Evolutionary conservation across 2,113 vertebrate genomes (phyloP).

Genomic region (Hassar affinis): DNA sequence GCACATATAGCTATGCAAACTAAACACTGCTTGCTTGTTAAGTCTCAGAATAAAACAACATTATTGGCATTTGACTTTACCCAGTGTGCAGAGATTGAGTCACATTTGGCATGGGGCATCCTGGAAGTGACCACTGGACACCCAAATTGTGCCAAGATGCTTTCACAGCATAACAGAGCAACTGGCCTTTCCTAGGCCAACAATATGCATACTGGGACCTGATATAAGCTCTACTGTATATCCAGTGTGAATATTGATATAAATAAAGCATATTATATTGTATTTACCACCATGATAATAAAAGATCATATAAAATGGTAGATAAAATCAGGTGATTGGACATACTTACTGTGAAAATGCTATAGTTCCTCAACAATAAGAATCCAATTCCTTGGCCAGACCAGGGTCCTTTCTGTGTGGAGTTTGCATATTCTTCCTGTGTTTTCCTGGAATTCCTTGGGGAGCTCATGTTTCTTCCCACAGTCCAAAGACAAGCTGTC

Average conservation of each 20-base stretch:
- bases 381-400: no score
- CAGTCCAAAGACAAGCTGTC: no score
- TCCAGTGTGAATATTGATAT: background rate
- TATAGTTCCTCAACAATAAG: background rate
- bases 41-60: background rate
- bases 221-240: conserved; percentile 23
- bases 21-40: background rate
- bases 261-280: no score
- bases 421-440: no score
- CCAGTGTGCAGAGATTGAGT: background rate
- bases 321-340: background rate
- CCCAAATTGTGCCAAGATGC: background rate
- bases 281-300: no score
- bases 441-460: no score
- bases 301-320: no score
- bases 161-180: background rate
- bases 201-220: background rate
- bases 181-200: background rate
- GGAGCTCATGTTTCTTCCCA: no score
- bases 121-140: no score
- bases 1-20: background rate
- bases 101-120: no score
- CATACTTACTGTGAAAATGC: background rate
- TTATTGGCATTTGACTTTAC: background rate
- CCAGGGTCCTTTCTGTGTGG: no score